Percentiles rank a stretch among this genome's conserved stretches.
Conservation (phyloP, 1,140 invertebrate genomes). For the Eumeta japonica region DNA sequence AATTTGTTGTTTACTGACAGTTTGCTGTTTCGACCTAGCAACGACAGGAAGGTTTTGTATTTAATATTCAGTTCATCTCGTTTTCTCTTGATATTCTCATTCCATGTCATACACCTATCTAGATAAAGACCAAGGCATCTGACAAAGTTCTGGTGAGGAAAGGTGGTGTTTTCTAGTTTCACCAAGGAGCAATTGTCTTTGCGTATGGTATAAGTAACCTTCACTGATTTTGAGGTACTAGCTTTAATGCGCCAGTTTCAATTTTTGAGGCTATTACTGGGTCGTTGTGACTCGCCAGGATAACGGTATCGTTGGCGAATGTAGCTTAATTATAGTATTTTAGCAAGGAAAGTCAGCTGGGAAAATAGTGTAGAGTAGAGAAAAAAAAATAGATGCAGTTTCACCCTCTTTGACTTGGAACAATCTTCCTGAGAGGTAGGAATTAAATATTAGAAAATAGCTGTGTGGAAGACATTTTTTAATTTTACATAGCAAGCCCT, state of each 20-base stretch:
- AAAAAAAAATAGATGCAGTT: not conserved
- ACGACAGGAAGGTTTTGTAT: slow-evolving; percentile 12
- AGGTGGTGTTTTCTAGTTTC: not conserved
- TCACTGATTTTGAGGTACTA: slow-evolving; percentile 5
- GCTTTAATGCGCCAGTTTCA: slow-evolving; percentile 6
- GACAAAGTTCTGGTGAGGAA: slow-evolving; percentile 2
- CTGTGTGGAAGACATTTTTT: slow-evolving; percentile 7
- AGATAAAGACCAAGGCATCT: slow-evolving; percentile 22
- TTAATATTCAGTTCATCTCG: slow-evolving; percentile 7
- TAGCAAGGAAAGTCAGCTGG: slow-evolving; percentile 3
- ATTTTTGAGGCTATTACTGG: not conserved
- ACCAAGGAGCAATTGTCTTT: slow-evolving; percentile 2
- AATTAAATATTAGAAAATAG: slow-evolving; percentile 3
- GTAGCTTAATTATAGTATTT: slow-evolving; percentile 1
- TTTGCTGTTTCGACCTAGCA: slow-evolving; percentile 16
- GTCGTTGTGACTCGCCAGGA: slow-evolving; percentile 2
- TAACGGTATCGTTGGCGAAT: slow-evolving; percentile 4
- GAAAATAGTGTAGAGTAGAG: slow-evolving; percentile 3
- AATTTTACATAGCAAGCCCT: slow-evolving; percentile 21
- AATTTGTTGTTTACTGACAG: slow-evolving; percentile 24
- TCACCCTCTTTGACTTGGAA: slow-evolving; percentile 4
- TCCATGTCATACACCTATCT: slow-evolving; percentile 18
- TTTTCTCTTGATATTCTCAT: slow-evolving; percentile 13
- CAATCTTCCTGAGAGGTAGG: slow-evolving; percentile 3
- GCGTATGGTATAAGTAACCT: slow-evolving; percentile 3